A percentile compares a stretch with the other conserved stretches of the same genome.
phyloP scores from a whole-genome alignment of 2,888 invertebrate species.

The Gymnoscelis rufifasciata region DNA sequence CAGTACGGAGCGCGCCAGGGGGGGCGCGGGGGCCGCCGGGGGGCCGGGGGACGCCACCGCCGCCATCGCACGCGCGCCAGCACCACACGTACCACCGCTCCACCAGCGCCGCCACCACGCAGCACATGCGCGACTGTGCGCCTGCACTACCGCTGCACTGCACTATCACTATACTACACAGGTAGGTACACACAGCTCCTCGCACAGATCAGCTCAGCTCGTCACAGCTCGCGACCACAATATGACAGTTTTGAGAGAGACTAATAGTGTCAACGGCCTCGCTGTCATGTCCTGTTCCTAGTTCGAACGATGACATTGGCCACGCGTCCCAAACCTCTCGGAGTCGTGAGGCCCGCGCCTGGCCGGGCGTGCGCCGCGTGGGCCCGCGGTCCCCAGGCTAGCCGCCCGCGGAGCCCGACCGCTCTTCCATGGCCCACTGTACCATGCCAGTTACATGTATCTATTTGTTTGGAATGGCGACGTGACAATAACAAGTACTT shows the following conservation, averaged over 20 bases:
- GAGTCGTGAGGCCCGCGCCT: no score
- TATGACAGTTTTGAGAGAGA: no score
- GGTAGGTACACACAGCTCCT: not conserved
- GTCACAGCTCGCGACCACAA: no score
- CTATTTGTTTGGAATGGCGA: not conserved
- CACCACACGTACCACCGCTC: slow-evolving; percentile 43
- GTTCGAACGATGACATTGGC: slow-evolving; percentile 11
- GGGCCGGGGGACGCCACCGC: no score
- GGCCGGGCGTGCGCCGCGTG: not conserved
- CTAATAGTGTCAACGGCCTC: no score
- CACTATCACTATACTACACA: not conserved
- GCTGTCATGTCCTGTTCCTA: slow-evolving; percentile 14
- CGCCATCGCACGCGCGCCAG: slow-evolving; percentile 31
- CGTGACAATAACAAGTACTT: slow-evolving; percentile 12
- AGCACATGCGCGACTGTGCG: slow-evolving; percentile 62
- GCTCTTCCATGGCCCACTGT: no score
- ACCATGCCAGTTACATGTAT: no score
- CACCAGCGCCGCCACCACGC: slow-evolving; percentile 46
- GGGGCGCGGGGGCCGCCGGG: slow-evolving; percentile 50
- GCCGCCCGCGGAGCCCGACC: not conserved
- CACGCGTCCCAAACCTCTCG: no score
- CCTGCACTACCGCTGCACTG: not conserved
- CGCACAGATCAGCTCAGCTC: not conserved
- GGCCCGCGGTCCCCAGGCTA: not conserved
- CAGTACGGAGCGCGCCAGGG: slow-evolving; percentile 61